Evolutionary conservation across 2,113 vertebrate species (phyloP).

Genomic region (Rostratula benghalensis): DNA sequence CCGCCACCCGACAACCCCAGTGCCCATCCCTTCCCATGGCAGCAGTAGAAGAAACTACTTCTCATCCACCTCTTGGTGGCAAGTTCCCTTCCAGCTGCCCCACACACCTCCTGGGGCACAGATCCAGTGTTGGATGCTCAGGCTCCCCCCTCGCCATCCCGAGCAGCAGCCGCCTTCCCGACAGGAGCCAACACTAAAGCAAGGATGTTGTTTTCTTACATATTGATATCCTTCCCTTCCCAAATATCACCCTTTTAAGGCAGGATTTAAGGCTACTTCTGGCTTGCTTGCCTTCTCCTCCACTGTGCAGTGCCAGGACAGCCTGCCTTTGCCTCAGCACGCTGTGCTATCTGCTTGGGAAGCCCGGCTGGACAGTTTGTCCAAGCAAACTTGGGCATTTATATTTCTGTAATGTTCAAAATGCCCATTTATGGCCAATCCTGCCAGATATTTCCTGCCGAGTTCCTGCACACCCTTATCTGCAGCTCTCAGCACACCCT

Average conservation of each 20-base stretch:
- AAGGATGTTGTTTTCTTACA: background rate
- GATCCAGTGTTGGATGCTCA: fast-evolving
- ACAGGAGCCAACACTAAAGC: background rate
- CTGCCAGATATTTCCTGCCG: constrained; percentile 34
- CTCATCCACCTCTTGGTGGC: background rate
- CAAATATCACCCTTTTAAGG: constrained; percentile 1
- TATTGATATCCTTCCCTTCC: background rate
- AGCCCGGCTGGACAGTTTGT: background rate
- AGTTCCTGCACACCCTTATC: constrained; percentile 10
- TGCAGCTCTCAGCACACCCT: background rate
- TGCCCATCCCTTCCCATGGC: background rate
- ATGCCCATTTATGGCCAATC: constrained; percentile 3
- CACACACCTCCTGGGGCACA: background rate
- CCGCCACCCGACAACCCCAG: fast-evolving
- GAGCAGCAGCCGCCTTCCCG: background rate
- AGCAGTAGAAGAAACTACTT: background rate
- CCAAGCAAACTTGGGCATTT: background rate
- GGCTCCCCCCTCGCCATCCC: background rate
- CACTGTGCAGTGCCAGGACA: fast-evolving
- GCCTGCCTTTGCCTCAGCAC: background rate
- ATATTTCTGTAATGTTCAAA: background rate
- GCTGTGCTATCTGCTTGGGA: background rate
- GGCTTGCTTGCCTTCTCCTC: background rate
- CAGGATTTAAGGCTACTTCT: background rate
- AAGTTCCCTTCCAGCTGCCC: background rate